These are phyloP conservation scores for Syngnathus rostellatus DNA, from an alignment of 2,797 vertebrate genomes.

Conservation along the genomic window DNA sequence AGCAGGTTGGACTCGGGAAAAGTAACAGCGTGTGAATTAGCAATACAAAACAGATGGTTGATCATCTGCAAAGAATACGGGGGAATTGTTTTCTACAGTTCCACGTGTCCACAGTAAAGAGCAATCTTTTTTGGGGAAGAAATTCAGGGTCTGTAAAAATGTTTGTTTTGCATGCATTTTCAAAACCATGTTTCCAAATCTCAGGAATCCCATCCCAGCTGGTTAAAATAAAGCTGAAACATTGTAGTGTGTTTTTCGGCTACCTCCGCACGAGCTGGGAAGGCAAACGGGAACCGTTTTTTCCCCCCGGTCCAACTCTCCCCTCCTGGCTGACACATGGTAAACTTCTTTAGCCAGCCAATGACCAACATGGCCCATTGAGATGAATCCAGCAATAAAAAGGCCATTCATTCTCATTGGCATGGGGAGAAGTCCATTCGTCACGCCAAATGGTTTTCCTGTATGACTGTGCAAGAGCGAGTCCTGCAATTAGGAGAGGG, in stretches of 20 bases:
- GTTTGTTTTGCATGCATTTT: too few species aligned
- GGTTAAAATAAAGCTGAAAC: too few species aligned
- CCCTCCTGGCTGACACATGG: slow-evolving; percentile 9
- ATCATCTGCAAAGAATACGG: not conserved
- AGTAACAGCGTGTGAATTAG: not conserved
- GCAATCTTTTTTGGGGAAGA: too few species aligned
- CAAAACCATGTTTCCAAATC: too few species aligned
- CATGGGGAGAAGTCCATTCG: slow-evolving; percentile 34
- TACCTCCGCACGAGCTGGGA: not conserved
- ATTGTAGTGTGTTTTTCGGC: not conserved
- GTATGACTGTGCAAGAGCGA: slow-evolving; percentile 13
- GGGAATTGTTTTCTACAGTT: too few species aligned
- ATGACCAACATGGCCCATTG: slow-evolving; percentile 36
- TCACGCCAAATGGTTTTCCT: slow-evolving; percentile 30
- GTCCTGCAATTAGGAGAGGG: slow-evolving; percentile 23
- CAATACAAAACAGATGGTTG: not conserved
- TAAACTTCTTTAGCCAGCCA: slow-evolving; percentile 30
- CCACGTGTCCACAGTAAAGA: too few species aligned
- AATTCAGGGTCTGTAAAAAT: too few species aligned
- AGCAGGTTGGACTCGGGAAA: not conserved
- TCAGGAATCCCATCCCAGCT: too few species aligned
- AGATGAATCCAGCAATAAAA: slow-evolving; percentile 59
- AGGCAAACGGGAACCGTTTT: not conserved
- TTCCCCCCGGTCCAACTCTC: not conserved
- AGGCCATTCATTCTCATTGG: slow-evolving; percentile 42